Evolutionary conservation across 2,888 invertebrate species (phyloP), one percentile per base, ranked within the genome.

Genomic region (Tetrapedia diversipes): DNA sequence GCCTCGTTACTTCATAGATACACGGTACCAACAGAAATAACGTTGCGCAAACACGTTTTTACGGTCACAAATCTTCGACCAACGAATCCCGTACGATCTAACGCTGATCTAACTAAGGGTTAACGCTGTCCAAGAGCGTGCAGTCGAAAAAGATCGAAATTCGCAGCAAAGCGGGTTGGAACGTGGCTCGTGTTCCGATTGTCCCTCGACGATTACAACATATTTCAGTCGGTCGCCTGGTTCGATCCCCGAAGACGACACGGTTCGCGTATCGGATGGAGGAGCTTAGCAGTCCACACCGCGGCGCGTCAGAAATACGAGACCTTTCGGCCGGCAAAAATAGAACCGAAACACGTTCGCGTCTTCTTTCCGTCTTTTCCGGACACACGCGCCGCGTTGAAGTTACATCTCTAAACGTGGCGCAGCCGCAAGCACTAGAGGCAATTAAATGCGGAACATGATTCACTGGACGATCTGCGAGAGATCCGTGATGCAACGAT

Each of bases 361-460:
- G 67, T 65, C 78, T 77, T 74, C 79, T 78, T 77, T 79, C 73
- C 78, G 78, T 69, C 64, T 77, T 79, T 79, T 78, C 78, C 79
- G 80, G 37, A 79, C 65, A 47, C 64, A 47, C 64, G 43, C 11
- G n/a, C 24, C 27, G 54, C 76, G 76, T 79, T 39, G 71, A 71
- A 56, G 68, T 79, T 76, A 64, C 80, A 57, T 76, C 78, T 76
- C 78, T 77, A 66, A 79, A 72, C 67, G 67, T 43, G 29, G 68
- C 69, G 29, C 73, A 41, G 54, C 24, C 78, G 24, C 11, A 19
- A 41, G 37, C 69, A 47, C 65, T 72, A 68, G 65, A 56, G 66
- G 64, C 76, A 79, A 80, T 80, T 80, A 80, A 80, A 80, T 80
- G 76, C 80, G 80, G 80, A 79, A 77, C 80, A 59, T 80, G 80